These are phyloP conservation scores for Apoderus coryli DNA, from an alignment of 2,888 invertebrate genomes.

Conservation along the genomic window DNA sequence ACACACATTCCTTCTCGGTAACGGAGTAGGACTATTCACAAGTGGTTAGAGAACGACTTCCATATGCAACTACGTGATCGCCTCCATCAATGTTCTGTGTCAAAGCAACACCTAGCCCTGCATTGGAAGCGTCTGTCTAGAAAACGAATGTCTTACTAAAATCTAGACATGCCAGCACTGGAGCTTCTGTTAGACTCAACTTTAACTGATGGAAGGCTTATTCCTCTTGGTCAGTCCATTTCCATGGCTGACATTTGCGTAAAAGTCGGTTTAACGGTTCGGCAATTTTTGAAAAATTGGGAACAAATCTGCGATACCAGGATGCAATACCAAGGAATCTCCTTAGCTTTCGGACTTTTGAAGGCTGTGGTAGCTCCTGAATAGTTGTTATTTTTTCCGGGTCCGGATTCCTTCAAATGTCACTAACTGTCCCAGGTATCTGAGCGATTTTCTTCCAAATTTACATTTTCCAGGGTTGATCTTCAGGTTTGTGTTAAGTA, in stretches of 20 bases:
- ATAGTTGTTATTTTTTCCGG: conserved; percentile 13
- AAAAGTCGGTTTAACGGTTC: conserved; percentile 6
- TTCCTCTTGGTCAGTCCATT: conserved; percentile 4
- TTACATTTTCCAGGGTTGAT: conserved; percentile 15
- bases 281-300: conserved; percentile 7
- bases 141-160: conserved; percentile 14
- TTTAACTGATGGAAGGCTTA: conserved; percentile 5
- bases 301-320: conserved; percentile 22
- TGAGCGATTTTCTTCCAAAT: conserved; percentile 15
- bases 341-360: conserved; percentile 14
- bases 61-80: conserved; percentile 13
- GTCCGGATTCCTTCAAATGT: conserved; percentile 10
- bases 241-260: conserved; percentile 4
- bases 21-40: background rate
- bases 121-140: conserved; percentile 16
- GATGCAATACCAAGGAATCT: conserved; percentile 21
- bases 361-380: background rate
- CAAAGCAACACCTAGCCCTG: conserved; percentile 18
- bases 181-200: conserved; percentile 5
- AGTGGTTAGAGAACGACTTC: conserved; percentile 1
- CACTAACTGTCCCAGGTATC: conserved; percentile 19
- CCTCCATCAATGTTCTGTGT: conserved; percentile 13
- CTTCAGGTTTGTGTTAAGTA: conserved; percentile 7
- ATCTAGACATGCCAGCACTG: conserved; percentile 13
- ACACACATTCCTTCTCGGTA: conserved; percentile 1